Evolutionary conservation across 2,113 vertebrate genomes (phyloP), one percentile per base, ranked within the genome.

Genomic region (Odocoileus virginianus): DNA sequence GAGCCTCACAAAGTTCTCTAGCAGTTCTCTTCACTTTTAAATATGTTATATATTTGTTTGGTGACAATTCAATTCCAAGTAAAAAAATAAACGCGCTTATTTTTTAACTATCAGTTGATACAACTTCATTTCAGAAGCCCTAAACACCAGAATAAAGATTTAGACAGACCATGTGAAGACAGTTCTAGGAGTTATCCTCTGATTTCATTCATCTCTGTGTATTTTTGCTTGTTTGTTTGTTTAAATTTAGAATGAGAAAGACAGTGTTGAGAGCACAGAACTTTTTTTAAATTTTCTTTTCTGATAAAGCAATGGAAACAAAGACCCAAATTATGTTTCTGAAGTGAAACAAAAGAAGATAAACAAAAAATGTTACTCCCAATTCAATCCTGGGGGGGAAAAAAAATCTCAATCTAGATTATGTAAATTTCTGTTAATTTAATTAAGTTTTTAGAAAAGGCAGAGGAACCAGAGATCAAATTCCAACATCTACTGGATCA

Each of bases 11-110:
- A 50, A 60, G 21, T 57, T 78, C 85, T 50, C 74, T 21, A 87
- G 21, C 30, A 84, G 50, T 27, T 96, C 89, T 76, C 76, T 92
- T 97, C 89, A 87, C 89, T 95, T 97, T 85, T 45, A 89, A 92
- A 81, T 21, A 17, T 45, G 19, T 61, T 88, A 52, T 61, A 82
- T 74, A 89, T 85, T 81, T 87, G 83, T 54, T n/a, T 76, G 27
- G 57, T 58, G 89, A 60, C 15, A 74, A 86, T 91, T 84, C 87
- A 92, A 86, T 50, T 96, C 30, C 64, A 95, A 64, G 36, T 71
- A 79, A 98, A 74, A 74, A 97, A 97, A 85, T 61, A 85, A 87
- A 96, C 0, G 19, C 3, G 71, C 8, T 82, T 88, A 54, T 52
- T 74, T 12, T 61, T 96, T 30, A 92, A 60, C 30, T 94, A n/a